Base-by-base conservation (phyloP, 2,888 invertebrate species). In the Conistra vaccinii region DNA sequence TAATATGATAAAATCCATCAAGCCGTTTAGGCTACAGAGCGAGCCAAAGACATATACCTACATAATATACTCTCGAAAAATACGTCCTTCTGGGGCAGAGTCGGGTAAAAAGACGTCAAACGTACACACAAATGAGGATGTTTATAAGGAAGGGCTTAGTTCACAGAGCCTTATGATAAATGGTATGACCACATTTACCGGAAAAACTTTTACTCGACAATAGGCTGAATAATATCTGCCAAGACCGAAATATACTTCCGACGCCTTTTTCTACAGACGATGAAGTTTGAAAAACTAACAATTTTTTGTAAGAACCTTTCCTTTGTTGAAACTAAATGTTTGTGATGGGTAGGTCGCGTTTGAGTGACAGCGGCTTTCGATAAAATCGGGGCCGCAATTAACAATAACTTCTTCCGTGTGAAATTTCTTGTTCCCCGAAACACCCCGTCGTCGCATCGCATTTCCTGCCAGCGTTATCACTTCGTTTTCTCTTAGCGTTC, bases 251-350 rank as follows among this genome's bases (percentile, higher is more conserved):
- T 61, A 57, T 51, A 14, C 26, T 51, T 80, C 9, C 26, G 23
- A 57, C 42, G 57, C 23, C 20, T 48, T 48, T 66, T 61, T 35
- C 23, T 26, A 26, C 14, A 29, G 23, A 72, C 20, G 57, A 20
- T 2, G 3, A 53, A 80, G 35, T 74, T 68, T 12, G 29, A 32
- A 53, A 53, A 62, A 63, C 62, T 39, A 67, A 6, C 29, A 6
- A 6, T 9, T 39, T 62, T 67, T 67, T 63, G 35, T 57, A 17
- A 3, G 29, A 45, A 58, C 48, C 26, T 61, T 60, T 48, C 39
- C 26, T 68, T 67, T 80, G 70, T 69, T 66, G 29, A 26, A 61
- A 69, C 61, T 67, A n/a, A 55, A 60, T 60, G 35, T 58, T 83
- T 42, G 60, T 45, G 42, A 32, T 53, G 26, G 6, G 17, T 26